Percentiles rank a stretch among this genome's conserved stretches.
Evolutionary conservation across 1,140 invertebrate genomes (phyloP).

Genomic region (Cecropterus lyciades): DNA sequence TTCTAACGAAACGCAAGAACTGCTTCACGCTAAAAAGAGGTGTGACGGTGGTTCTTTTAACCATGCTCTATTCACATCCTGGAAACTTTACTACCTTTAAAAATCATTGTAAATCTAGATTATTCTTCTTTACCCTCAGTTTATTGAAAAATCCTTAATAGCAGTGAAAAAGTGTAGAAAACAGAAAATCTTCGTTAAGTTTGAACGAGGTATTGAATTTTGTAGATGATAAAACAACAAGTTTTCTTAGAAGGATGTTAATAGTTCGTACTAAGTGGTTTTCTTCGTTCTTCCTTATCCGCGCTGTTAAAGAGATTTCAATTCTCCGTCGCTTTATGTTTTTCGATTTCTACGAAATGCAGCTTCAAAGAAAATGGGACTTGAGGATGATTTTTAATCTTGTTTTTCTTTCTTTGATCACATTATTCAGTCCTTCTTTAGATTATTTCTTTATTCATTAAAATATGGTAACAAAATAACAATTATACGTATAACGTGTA

Average conservation of each 20-base stretch:
- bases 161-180: not conserved
- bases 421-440: not conserved
- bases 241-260: conserved; percentile 13
- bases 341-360: conserved; percentile 7
- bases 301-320: conserved; percentile 24
- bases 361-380: conserved; percentile 6
- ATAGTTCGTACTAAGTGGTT: conserved; percentile 29
- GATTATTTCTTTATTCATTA: not conserved
- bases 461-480: too few relatives aligned
- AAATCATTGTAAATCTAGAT: too few relatives aligned
- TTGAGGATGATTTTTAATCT: conserved; percentile 1
- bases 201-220: conserved; percentile 4
- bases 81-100: too few relatives aligned
- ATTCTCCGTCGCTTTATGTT: conserved; percentile 13
- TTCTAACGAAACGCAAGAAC: too few relatives aligned
- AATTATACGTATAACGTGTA: too few relatives aligned
- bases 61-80: too few relatives aligned
- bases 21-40: too few relatives aligned
- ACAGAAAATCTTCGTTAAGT: not conserved
- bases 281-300: conserved; percentile 12
- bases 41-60: too few relatives aligned
- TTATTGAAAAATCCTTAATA: too few relatives aligned
- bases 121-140: too few relatives aligned
- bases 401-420: conserved; percentile 17
- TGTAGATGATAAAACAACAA: conserved; percentile 12